Conservation (phyloP, 2,888 invertebrate species). For the Carcina quercana region DNA sequence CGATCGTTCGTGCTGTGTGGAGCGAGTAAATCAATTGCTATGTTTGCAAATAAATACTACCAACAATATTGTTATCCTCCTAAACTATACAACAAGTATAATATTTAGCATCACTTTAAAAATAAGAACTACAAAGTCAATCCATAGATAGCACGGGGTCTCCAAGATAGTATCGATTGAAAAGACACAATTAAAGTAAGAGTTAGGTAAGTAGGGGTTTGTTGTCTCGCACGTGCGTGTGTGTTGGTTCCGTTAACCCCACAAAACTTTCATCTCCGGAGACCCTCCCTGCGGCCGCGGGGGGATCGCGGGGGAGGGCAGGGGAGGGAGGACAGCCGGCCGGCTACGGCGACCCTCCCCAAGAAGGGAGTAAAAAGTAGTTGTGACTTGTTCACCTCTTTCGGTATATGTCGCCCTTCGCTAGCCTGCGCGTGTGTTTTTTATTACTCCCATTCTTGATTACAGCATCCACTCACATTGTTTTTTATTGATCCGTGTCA, state of each 20-base stretch:
- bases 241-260: slow-evolving; percentile 66
- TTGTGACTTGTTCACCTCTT: slow-evolving; percentile 74
- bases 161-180: slow-evolving; percentile 65
- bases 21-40: too few relatives aligned
- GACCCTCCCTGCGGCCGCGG: slow-evolving; percentile 42
- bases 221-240: slow-evolving; percentile 61
- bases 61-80: too few relatives aligned
- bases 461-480: too few relatives aligned
- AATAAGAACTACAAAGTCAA: too few relatives aligned
- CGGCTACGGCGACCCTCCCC: slow-evolving; percentile 44
- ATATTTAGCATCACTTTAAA: too few relatives aligned
- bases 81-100: too few relatives aligned
- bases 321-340: slow-evolving; percentile 33
- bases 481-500: too few relatives aligned
- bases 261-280: slow-evolving; percentile 71
- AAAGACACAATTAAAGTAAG: slow-evolving; percentile 74
- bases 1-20: too few relatives aligned
- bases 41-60: too few relatives aligned
- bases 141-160: too few relatives aligned
- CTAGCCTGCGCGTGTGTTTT: slow-evolving; percentile 40
- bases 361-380: slow-evolving; percentile 70
- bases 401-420: slow-evolving; percentile 69
- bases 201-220: slow-evolving; percentile 69
- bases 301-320: slow-evolving; percentile 24
- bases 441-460: too few relatives aligned